These are phyloP conservation scores for Excalfactoria chinensis DNA, from an alignment of 2,113 vertebrate genomes.

Conservation along the genomic window DNA sequence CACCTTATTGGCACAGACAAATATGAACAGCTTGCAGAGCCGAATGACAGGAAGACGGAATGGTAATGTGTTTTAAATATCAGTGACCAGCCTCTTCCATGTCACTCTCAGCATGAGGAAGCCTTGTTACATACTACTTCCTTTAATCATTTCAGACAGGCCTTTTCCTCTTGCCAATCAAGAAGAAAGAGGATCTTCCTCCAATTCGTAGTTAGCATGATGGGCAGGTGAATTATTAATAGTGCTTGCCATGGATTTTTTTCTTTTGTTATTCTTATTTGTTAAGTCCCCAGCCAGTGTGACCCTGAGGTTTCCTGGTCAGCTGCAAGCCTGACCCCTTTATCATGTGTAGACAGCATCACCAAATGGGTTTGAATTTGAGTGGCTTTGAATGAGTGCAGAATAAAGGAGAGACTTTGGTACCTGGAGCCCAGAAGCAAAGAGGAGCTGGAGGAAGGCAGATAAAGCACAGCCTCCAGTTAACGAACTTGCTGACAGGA, in stretches of 20 bases:
- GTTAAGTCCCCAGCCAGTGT: not conserved
- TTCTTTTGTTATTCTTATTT: slow-evolving; percentile 51
- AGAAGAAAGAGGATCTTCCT: slow-evolving; percentile 41
- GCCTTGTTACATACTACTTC: slow-evolving; percentile 57
- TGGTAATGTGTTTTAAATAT: slow-evolving; percentile 72
- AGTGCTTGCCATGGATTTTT: slow-evolving; percentile 39
- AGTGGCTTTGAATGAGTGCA: not conserved
- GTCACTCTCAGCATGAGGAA: slow-evolving; percentile 51
- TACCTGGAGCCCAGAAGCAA: not conserved
- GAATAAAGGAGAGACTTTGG: not conserved
- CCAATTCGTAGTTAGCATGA: slow-evolving; percentile 52
- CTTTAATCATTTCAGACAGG: slow-evolving; percentile 70
- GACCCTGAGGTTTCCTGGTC: not conserved
- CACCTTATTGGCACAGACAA: slow-evolving; percentile 22
- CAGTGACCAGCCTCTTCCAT: slow-evolving; percentile 58
- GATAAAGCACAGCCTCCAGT: slow-evolving; percentile 1
- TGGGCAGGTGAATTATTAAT: slow-evolving; percentile 72
- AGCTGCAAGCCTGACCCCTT: slow-evolving; percentile 14
- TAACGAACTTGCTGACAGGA: slow-evolving; percentile 37
- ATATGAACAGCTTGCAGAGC: slow-evolving; percentile 65
- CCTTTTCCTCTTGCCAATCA: slow-evolving; percentile 54
- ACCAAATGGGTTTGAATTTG: not conserved
- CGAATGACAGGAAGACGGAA: slow-evolving; percentile 73
- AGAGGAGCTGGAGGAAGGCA: not conserved
- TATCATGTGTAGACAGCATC: not conserved